Percentiles rank a stretch among this genome's conserved stretches.
Evolutionary conservation across 2,797 vertebrate species (phyloP).

Genomic region (Bradypus variegatus): DNA sequence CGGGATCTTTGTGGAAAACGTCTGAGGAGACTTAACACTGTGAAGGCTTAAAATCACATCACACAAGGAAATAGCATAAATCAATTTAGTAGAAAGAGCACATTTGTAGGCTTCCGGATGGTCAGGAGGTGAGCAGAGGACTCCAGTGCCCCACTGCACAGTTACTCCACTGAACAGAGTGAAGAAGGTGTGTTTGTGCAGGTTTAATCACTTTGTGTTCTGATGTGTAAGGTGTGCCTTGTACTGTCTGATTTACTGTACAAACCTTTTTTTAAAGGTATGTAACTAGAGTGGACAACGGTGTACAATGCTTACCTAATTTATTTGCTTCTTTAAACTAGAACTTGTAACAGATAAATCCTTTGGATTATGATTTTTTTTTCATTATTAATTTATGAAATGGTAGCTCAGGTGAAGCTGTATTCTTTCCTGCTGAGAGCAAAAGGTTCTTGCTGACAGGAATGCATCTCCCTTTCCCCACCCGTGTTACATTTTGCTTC

Average conservation of each 20-base stretch:
- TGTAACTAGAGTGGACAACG: slow-evolving; percentile 79
- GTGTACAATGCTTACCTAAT: slow-evolving; percentile 88
- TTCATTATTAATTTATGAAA: slow-evolving; percentile 82
- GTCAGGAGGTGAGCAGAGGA: slow-evolving; percentile 61
- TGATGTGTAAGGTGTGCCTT: slow-evolving; percentile 88
- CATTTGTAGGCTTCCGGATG: slow-evolving; percentile 64
- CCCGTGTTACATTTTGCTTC: slow-evolving; percentile 59
- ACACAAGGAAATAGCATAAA: slow-evolving; percentile 73
- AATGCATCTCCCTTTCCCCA: slow-evolving; percentile 8
- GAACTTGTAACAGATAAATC: slow-evolving; percentile 74
- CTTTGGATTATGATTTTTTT: slow-evolving; percentile 78
- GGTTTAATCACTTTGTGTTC: slow-evolving; percentile 75
- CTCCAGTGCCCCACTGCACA: slow-evolving; percentile 42
- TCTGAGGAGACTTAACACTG: slow-evolving; percentile 77
- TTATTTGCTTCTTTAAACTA: slow-evolving; percentile 83
- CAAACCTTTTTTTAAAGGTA: slow-evolving; percentile 70
- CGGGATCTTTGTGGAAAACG: slow-evolving; percentile 96
- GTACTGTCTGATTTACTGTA: slow-evolving; percentile 90
- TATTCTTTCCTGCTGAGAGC: slow-evolving; percentile 75
- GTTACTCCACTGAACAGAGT: slow-evolving; percentile 54
- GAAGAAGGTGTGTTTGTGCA: slow-evolving; percentile 59
- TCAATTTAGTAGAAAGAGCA: slow-evolving; percentile 63
- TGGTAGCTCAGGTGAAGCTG: slow-evolving; percentile 78
- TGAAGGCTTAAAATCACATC: slow-evolving; percentile 47
- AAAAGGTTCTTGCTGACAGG: slow-evolving; percentile 56